These are phyloP conservation scores for Dufourea novaeangliae DNA, from an alignment of 1,140 invertebrate species.

Conservation along the genomic window DNA sequence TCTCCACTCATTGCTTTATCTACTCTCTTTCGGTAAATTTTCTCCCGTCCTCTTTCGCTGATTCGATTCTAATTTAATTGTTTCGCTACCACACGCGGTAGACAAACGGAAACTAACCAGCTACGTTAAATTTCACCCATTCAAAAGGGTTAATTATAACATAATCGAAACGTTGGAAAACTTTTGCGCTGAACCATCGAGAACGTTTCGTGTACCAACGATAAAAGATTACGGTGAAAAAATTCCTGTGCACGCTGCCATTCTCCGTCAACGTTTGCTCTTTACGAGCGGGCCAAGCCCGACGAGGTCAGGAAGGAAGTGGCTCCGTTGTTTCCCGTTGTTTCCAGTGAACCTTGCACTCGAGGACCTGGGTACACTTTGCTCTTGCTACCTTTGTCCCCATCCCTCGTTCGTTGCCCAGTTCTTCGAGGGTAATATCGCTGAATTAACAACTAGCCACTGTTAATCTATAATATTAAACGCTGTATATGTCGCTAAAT, in stretches of 20 bases:
- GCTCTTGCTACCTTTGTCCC: not conserved
- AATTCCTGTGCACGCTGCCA: not conserved
- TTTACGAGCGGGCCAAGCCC: slow-evolving; percentile 1
- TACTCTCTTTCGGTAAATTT: no score
- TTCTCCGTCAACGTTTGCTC: slow-evolving; percentile 19
- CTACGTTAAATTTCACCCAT: no score
- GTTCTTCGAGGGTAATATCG: slow-evolving; percentile 44
- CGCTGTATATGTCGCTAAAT: no score
- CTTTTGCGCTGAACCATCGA: no score
- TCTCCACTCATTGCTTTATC: not conserved
- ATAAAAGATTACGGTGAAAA: not conserved
- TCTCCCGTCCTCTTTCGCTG: no score
- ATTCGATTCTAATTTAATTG: no score
- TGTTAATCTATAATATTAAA: slow-evolving; percentile 51
- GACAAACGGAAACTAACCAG: no score
- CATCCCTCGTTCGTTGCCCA: slow-evolving; percentile 18
- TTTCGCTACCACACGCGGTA: no score
- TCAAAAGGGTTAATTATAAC: no score
- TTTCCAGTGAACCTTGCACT: slow-evolving; percentile 36
- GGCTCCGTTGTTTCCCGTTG: slow-evolving; percentile 50
- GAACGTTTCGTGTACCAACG: not conserved
- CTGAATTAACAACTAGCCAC: slow-evolving; percentile 49
- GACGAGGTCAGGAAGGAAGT: slow-evolving; percentile 38
- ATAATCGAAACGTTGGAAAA: no score
- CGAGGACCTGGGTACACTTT: slow-evolving; percentile 23